These are phyloP conservation scores for Pavo muticus DNA, from an alignment of 2,113 vertebrate species.

Conservation along the genomic window DNA sequence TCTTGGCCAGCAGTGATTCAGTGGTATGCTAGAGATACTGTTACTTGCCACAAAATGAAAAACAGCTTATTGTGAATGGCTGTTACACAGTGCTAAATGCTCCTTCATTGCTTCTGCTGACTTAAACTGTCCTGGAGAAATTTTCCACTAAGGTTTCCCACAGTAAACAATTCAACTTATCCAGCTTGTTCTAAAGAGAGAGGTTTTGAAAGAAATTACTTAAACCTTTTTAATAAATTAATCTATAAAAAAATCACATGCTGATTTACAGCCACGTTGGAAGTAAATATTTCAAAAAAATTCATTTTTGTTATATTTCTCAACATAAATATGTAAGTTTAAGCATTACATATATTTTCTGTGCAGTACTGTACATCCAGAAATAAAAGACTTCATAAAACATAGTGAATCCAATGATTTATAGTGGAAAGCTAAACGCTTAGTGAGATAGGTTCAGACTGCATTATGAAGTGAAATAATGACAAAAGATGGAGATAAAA, in stretches of 20 bases:
- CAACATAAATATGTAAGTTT: background rate
- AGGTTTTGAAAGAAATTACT: background rate
- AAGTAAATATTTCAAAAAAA: background rate
- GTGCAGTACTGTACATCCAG: background rate
- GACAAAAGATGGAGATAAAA: background rate
- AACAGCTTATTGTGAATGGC: background rate
- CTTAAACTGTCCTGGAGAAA: background rate
- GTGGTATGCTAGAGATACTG: background rate
- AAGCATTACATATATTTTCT: background rate
- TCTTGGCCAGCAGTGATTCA: background rate
- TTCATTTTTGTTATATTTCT: background rate
- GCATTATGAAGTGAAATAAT: background rate
- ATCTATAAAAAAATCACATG: background rate
- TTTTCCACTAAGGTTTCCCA: background rate
- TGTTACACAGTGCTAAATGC: background rate
- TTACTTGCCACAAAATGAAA: background rate
- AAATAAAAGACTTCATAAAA: background rate
- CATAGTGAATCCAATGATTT: background rate
- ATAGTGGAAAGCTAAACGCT: background rate
- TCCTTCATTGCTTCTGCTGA: background rate
- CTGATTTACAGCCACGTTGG: background rate
- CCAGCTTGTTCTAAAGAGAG: background rate
- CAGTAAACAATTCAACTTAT: background rate
- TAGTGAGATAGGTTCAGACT: background rate
- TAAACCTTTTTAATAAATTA: background rate